Conservation (phyloP, 2,888 invertebrate species). For the Temnothorax ravouxi region DNA sequence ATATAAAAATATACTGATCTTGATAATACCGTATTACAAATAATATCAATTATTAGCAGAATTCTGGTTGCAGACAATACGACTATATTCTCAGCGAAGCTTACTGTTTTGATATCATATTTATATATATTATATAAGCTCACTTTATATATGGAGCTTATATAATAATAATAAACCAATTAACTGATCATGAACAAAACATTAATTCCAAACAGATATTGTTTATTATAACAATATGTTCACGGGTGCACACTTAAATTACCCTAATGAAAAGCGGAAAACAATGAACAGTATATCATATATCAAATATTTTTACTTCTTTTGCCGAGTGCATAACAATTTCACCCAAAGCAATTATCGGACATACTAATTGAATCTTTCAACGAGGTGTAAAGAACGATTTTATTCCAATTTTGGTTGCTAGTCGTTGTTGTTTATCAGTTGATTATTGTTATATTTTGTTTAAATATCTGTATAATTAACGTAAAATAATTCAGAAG, state of each 20-base stretch:
- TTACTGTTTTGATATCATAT: constrained; percentile 15
- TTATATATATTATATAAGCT: too few species aligned
- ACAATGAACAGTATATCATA: background rate
- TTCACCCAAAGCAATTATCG: constrained; percentile 19
- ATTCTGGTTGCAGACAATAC: background rate
- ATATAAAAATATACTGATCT: background rate
- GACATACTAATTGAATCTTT: constrained; percentile 11
- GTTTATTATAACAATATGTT: constrained; percentile 6
- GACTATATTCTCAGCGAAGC: background rate
- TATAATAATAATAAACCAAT: constrained; percentile 17
- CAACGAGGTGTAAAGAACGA: background rate
- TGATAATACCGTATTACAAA: background rate
- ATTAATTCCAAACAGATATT: constrained; percentile 26
- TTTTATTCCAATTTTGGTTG: background rate
- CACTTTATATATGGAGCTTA: background rate
- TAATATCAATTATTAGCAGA: background rate
- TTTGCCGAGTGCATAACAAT: constrained; percentile 19
- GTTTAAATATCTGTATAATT: background rate
- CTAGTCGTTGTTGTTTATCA: background rate
- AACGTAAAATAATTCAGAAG: background rate
- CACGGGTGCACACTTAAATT: background rate
- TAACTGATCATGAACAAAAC: constrained; percentile 9
- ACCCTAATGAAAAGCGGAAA: constrained; percentile 1
- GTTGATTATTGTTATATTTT: background rate
- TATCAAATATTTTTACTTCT: background rate